Conservation (phyloP, 2,888 invertebrate genomes). For the Linhomoeus sp. region DNA sequence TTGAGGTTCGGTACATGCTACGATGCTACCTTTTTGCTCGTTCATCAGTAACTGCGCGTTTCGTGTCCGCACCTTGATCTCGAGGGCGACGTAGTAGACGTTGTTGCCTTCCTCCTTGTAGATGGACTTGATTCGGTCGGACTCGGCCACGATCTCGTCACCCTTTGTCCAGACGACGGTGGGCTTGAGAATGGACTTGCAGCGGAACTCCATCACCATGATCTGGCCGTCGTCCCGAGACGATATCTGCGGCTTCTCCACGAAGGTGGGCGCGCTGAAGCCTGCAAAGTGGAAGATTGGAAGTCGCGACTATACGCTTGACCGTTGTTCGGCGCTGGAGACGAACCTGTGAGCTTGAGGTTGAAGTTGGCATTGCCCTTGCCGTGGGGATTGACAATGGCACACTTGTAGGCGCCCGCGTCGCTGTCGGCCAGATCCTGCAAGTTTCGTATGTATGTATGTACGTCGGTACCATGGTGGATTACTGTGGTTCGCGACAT, state of each 20-base stretch:
- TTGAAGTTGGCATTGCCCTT: conserved; percentile 30
- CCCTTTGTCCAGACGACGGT: conserved; percentile 86
- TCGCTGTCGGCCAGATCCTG: conserved; percentile 27
- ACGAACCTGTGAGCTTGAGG: conserved; percentile 24
- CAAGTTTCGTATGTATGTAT: too few species aligned
- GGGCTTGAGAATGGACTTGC: conserved; percentile 76
- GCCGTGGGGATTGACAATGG: conserved; percentile 28
- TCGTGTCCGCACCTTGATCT: conserved; percentile 16
- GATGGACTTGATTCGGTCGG: conserved; percentile 25
- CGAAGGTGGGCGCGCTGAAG: conserved; percentile 53
- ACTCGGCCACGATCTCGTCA: conserved; percentile 40
- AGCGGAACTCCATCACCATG: conserved; percentile 85
- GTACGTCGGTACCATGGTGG: too few species aligned
- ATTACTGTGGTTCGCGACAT: too few species aligned
- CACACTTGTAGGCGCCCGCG: conserved; percentile 27
- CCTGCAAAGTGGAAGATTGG: conserved; percentile 12
- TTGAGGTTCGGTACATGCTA: too few species aligned
- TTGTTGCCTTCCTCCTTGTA: conserved; percentile 17
- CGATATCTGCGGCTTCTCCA: conserved; percentile 95
- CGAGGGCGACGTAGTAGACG: conserved; percentile 23
- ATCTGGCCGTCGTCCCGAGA: conserved; percentile 91
- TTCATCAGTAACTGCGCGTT: too few species aligned
- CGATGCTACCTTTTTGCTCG: too few species aligned
- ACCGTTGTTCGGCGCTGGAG: too few species aligned
- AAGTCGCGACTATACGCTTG: too few species aligned